Evolutionary conservation across 2,888 invertebrate species (phyloP).

Genomic region (Heliconius cydno): DNA sequence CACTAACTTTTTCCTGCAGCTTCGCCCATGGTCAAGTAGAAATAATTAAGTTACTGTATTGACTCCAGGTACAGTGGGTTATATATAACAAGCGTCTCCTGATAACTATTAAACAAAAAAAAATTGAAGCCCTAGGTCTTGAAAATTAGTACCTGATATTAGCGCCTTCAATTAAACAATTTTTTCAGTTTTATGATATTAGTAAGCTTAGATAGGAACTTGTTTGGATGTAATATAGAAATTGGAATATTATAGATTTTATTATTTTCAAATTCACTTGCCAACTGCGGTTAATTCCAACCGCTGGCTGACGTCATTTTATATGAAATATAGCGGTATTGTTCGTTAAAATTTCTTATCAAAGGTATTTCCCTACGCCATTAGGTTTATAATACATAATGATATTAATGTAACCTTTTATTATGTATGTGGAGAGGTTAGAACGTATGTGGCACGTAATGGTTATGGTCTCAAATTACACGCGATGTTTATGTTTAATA

Average conservation of each 20-base stretch:
- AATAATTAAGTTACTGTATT: too few species aligned
- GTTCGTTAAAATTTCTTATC: neutral
- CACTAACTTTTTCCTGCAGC: neutral
- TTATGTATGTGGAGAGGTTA: neutral
- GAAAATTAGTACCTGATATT: too few species aligned
- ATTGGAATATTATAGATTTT: too few species aligned
- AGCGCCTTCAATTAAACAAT: too few species aligned
- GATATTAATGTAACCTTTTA: neutral
- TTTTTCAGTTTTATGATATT: too few species aligned
- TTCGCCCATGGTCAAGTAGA: neutral
- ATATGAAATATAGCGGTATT: constrained; percentile 4
- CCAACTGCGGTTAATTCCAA: neutral
- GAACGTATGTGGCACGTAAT: neutral
- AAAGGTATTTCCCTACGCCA: neutral
- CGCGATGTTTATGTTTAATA: neutral
- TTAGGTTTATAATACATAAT: constrained; percentile 3
- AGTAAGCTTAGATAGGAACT: too few species aligned
- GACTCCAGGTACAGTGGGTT: too few species aligned
- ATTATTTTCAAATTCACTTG: constrained; percentile 2
- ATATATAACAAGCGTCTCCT: too few species aligned
- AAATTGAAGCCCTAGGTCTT: too few species aligned
- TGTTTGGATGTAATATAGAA: too few species aligned
- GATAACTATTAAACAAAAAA: too few species aligned
- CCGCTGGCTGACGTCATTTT: neutral
- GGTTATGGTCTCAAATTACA: neutral